These are phyloP conservation scores for Pandion haliaetus DNA, from an alignment of 2,113 vertebrate species.

Conservation along the genomic window DNA sequence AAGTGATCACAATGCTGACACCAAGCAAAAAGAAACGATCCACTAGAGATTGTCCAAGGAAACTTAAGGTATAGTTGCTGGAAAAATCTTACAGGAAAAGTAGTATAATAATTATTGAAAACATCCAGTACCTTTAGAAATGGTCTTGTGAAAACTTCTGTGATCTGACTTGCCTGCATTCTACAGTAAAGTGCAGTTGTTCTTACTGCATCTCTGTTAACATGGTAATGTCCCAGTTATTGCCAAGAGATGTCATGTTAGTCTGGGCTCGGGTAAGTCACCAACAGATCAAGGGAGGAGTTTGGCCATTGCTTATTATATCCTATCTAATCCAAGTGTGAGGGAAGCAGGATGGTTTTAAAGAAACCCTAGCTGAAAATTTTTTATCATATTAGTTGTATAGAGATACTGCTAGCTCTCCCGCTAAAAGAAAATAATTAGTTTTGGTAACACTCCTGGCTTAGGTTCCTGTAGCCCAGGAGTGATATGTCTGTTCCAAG, in stretches of 20 bases:
- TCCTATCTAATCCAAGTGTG: background rate
- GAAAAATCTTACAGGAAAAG: background rate
- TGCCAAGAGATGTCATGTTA: background rate
- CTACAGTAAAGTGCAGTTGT: background rate
- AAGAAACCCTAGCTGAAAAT: background rate
- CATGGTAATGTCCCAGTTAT: background rate
- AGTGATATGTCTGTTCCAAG: background rate
- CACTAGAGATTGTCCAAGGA: conserved; percentile 79
- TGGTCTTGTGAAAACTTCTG: background rate
- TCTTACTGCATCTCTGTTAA: background rate
- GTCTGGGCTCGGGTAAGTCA: background rate
- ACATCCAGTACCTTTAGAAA: background rate
- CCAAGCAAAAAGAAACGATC: conserved; percentile 84
- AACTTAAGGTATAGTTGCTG: conserved; percentile 78
- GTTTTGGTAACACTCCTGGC: background rate
- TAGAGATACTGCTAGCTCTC: background rate
- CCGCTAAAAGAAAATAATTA: background rate
- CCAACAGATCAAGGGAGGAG: background rate
- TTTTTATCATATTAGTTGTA: background rate
- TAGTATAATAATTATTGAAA: background rate
- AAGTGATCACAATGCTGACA: conserved; percentile 92
- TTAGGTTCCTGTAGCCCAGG: background rate
- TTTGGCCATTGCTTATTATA: background rate
- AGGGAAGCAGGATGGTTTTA: background rate
- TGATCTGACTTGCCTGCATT: background rate